Percentiles rank a stretch among this genome's conserved stretches.
Conservation (phyloP, 2,797 vertebrate species). For the Helicolenus hilgendorfi region DNA sequence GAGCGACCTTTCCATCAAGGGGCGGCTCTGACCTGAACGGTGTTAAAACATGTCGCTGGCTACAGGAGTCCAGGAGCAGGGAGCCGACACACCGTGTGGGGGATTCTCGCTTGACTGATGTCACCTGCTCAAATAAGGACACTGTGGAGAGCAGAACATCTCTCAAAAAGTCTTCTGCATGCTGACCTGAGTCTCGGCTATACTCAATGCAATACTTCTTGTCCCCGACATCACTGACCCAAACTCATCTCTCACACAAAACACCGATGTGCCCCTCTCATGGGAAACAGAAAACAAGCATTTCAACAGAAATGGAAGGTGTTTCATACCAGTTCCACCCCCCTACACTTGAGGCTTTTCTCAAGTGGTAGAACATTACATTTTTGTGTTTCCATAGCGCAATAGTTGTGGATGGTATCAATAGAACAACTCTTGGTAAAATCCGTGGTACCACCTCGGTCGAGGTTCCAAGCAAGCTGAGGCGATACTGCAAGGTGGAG, state of each 20-base stretch:
- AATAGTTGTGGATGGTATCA: too few species aligned
- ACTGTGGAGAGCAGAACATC: neutral
- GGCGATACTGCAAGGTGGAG: too few species aligned
- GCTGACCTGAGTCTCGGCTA: neutral
- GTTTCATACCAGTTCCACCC: neutral
- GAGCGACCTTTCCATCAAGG: conserved; percentile 56
- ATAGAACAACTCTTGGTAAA: too few species aligned
- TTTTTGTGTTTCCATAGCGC: neutral
- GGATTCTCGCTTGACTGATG: conserved; percentile 26
- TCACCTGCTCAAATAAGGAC: conserved; percentile 23
- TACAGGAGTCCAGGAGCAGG: conserved; percentile 17
- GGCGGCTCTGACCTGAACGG: conserved; percentile 34
- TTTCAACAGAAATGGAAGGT: neutral
- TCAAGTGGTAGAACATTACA: conserved; percentile 30
- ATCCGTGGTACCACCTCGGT: too few species aligned
- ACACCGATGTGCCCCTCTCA: neutral
- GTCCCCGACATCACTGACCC: neutral
- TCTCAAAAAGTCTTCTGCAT: neutral
- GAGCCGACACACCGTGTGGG: conserved; percentile 1
- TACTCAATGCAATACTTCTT: neutral
- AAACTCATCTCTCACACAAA: neutral
- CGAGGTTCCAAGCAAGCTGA: too few species aligned
- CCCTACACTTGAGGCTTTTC: neutral
- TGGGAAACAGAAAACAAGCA: neutral
- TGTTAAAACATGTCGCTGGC: conserved; percentile 57